phyloP scores from a whole-genome alignment of 1,140 invertebrate genomes.

The Drosophila prosaltans region DNA sequence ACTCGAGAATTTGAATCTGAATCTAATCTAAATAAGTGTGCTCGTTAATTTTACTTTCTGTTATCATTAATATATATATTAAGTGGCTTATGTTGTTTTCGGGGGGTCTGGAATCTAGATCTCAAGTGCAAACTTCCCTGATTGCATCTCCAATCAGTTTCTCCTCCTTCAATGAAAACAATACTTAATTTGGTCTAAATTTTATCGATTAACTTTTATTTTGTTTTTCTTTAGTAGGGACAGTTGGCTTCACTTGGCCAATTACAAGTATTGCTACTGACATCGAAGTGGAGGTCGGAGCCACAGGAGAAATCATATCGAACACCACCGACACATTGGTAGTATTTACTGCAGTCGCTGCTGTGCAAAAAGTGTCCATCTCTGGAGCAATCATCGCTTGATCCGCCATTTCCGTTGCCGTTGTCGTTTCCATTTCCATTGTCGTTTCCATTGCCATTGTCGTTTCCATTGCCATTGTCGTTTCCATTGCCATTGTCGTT shows the following conservation, averaged over 20 bases:
- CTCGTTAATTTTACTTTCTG: slow-evolving; percentile 11
- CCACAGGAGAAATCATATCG: slow-evolving; percentile 51
- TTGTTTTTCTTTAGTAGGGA: slow-evolving; percentile 39
- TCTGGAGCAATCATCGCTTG: slow-evolving; percentile 18
- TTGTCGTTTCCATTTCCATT: slow-evolving; percentile 19
- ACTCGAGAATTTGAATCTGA: not conserved
- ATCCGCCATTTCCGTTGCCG: slow-evolving; percentile 25
- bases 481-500: slow-evolving; percentile 14
- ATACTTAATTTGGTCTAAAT: not conserved
- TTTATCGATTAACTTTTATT: slow-evolving; percentile 5
- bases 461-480: slow-evolving; percentile 7
- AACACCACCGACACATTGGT: slow-evolving; percentile 34
- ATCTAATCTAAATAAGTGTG: slow-evolving; percentile 15
- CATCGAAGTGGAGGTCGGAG: slow-evolving; percentile 28
- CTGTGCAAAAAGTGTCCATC: slow-evolving; percentile 37
- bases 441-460: slow-evolving; percentile 20
- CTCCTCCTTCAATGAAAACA: not conserved
- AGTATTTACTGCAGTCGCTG: slow-evolving; percentile 40
- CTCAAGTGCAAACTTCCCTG: slow-evolving; percentile 4
- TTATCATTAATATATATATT: slow-evolving; percentile 9
- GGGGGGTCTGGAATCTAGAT: slow-evolving; percentile 2
- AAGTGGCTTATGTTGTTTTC: not conserved
- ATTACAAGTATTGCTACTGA: not conserved
- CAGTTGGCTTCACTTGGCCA: slow-evolving; percentile 23
- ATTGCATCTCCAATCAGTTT: not conserved